Percentiles rank a stretch among this genome's conserved stretches.
Evolutionary conservation across 2,888 invertebrate species (phyloP).

Genomic region (Aleiodes alternator): DNA sequence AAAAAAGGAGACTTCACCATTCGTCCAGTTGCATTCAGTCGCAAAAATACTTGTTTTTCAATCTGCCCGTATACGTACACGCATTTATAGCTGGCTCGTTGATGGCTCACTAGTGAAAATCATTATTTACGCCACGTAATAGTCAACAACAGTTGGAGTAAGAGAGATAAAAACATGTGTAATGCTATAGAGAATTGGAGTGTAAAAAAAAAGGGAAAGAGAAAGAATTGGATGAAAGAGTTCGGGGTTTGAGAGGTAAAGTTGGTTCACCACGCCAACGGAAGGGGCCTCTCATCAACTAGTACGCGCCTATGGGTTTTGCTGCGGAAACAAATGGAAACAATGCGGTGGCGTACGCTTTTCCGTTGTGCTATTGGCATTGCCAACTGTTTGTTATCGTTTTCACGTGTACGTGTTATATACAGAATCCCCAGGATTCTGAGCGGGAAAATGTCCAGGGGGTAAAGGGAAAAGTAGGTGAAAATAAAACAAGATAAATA

Average conservation of each 20-base stretch:
- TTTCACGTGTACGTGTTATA: constrained; percentile 30
- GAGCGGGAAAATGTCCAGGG: background rate
- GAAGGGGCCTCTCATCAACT: constrained; percentile 38
- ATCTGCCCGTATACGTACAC: constrained; percentile 16
- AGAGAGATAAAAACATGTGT: background rate
- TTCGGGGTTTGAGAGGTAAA: constrained; percentile 18
- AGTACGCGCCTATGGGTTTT: constrained; percentile 25
- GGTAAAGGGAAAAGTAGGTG: background rate
- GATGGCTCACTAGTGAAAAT: constrained; percentile 13
- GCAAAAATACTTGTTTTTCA: constrained; percentile 28
- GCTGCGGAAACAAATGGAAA: constrained; percentile 43
- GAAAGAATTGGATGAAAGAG: background rate
- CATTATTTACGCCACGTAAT: constrained; percentile 44
- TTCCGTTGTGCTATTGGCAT: constrained; percentile 42
- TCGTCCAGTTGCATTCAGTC: constrained; percentile 22
- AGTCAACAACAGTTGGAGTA: background rate
- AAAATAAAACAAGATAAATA: background rate
- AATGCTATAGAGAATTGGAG: background rate
- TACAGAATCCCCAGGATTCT: constrained; percentile 24
- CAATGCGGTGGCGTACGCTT: constrained; percentile 36
- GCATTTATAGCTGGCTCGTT: constrained; percentile 3
- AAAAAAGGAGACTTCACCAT: constrained; percentile 5
- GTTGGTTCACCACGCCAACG: constrained; percentile 29
- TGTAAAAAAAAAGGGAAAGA: background rate
- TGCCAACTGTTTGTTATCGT: constrained; percentile 44